Evolutionary conservation across 2,888 invertebrate genomes (phyloP), one percentile per base, ranked within the genome.

Genomic region (Heteropelma amictum): DNA sequence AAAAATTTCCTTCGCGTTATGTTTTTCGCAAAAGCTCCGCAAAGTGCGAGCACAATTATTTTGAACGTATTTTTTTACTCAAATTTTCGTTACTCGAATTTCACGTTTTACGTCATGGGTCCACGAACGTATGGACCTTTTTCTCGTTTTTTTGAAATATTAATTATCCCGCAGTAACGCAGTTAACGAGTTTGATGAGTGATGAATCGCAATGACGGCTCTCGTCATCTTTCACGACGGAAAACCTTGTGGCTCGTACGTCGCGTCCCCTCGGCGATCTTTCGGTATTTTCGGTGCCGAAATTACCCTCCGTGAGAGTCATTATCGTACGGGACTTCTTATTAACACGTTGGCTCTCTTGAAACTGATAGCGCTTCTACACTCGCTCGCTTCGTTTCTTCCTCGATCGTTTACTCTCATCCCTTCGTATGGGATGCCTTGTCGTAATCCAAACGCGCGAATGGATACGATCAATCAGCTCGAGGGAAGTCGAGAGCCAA

Each of bases 381-480:
- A 5, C 51, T 42, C 14, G 8, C 30, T 68, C 54, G 33, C 56
- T 26, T 7, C 28, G 5, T 58, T 49, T 38, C 21, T 40, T 17
- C 28, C 30, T 28, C 40, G 10, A 58, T 68, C 58, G 40, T 38
- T 68, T 58, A 49, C 51, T 68, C 49, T 14, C 60, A 21, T 53
- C 6, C 21, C 19, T 8, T 35, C 33, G 70, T n/a, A 74, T 74
- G 60, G 38, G 38, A 53, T 65, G 30, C 51, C n/a, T n/a, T n/a
- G 64, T 38, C 26, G 54, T 70, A 65, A 74, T 65, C 53, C 49
- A 65, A 65, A 74, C 60, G 69, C 69, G 53, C 60, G 65, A 74
- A 74, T 74, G 70, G 60, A 61, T 70, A 54, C 74, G 74, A 74
- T 74, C 74, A 74, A 74, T 74, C 70, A 74, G 60, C 40, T 61